Conservation (phyloP, 2,113 vertebrate species). For the Pungitius pungitius region DNA sequence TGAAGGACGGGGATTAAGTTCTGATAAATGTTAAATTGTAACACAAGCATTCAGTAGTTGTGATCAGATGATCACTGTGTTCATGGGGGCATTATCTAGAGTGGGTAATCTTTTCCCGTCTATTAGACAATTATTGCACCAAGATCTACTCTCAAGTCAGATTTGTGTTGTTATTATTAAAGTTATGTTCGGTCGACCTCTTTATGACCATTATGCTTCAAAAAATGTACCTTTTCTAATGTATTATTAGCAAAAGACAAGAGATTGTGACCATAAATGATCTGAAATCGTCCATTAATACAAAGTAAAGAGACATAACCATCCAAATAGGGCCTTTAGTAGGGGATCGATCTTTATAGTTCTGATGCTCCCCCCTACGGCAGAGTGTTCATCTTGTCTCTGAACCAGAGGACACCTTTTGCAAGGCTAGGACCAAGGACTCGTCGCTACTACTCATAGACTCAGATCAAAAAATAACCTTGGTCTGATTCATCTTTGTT, state of each 20-base stretch:
- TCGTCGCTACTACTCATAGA: not conserved
- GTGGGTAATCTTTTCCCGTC: not conserved
- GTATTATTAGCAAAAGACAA: not conserved
- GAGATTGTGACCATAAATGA: not conserved
- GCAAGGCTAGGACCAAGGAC: not conserved
- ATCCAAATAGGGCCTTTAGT: conserved; percentile 2
- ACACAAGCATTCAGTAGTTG: not conserved
- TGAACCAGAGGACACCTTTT: not conserved
- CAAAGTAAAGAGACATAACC: not conserved
- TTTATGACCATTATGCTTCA: not conserved
- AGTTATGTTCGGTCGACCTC: not conserved
- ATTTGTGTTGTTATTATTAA: not conserved
- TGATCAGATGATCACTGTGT: not conserved
- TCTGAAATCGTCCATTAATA: not conserved
- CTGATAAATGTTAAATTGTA: not conserved
- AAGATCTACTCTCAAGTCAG: not conserved
- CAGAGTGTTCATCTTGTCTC: too few relatives aligned
- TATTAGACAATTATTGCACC: not conserved
- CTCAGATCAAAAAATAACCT: conserved; percentile 36
- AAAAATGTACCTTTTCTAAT: not conserved
- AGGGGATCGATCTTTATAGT: not conserved
- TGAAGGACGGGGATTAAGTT: not conserved
- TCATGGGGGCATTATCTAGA: not conserved
- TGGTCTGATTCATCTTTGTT: conserved; percentile 65
- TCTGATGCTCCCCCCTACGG: not conserved